phyloP scores from a whole-genome alignment of 1,140 invertebrate species.

The Portunus trituberculatus region DNA sequence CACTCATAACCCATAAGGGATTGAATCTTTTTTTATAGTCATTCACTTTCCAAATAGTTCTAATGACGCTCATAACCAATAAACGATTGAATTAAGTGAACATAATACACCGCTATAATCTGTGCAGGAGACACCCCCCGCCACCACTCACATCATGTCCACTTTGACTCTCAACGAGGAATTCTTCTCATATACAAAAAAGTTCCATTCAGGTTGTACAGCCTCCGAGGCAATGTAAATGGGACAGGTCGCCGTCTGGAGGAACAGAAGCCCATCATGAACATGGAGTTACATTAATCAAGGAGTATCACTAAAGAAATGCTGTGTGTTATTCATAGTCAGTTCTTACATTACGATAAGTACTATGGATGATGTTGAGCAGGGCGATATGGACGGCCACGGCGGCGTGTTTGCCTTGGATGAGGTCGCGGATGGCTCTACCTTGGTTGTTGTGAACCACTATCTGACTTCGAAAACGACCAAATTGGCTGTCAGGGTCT shows the following conservation, averaged over 20 bases:
- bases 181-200: background rate
- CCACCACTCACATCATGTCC: background rate
- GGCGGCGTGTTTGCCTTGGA: background rate
- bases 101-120: too few species aligned
- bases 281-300: too few species aligned
- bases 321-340: background rate
- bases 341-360: background rate
- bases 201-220: background rate
- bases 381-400: background rate
- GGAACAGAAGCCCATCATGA: background rate
- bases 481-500: background rate
- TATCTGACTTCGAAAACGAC: background rate
- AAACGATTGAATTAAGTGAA: too few species aligned
- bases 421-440: background rate
- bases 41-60: too few species aligned
- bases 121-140: too few species aligned
- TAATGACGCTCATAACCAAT: too few species aligned
- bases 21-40: too few species aligned
- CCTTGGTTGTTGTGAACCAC: background rate
- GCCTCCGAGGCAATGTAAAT: background rate
- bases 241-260: background rate
- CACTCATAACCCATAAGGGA: too few species aligned
- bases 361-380: background rate
- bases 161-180: background rate
- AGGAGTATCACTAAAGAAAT: too few species aligned